These are phyloP conservation scores for Hydra vulgaris DNA, from an alignment of 30 jellyfish, hydroid and myxozoan genomes.

Conservation along the genomic window DNA sequence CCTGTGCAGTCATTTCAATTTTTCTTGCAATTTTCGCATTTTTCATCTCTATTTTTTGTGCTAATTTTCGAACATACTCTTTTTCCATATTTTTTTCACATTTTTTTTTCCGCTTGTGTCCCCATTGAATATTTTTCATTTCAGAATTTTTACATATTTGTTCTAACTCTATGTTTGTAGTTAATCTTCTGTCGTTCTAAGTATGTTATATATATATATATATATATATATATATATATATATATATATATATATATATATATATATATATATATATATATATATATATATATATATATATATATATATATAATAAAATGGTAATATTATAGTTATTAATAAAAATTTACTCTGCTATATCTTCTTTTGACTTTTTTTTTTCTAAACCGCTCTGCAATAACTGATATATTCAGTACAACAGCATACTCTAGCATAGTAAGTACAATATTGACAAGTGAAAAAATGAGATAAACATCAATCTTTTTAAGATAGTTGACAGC, in stretches of 20 bases:
- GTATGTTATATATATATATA: no score
- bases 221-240: no score
- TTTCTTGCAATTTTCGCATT: conserved; percentile 50
- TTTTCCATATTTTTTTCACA: neutral
- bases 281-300: no score
- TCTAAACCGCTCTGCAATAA: conserved; percentile 2
- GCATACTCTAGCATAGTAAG: conserved; percentile 62
- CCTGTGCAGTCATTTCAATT: conserved; percentile 57
- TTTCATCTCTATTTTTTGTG: conserved; percentile 10
- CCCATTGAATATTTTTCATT: neutral
- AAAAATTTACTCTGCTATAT: neutral
- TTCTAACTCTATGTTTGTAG: neutral
- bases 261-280: no score
- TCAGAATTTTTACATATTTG: neutral
- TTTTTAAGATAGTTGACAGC: conserved; percentile 77
- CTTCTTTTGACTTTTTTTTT: neutral
- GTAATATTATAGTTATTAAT: no score
- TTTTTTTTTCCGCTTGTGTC: neutral
- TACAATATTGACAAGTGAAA: conserved; percentile 59
- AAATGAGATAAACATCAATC: conserved; percentile 62
- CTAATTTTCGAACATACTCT: neutral
- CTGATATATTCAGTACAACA: conserved; percentile 40
- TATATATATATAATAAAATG: neutral
- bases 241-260: no score
- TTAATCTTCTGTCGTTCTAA: neutral